These are phyloP conservation scores for Synanthedon formicaeformis DNA, from an alignment of 2,888 invertebrate genomes.

Conservation along the genomic window DNA sequence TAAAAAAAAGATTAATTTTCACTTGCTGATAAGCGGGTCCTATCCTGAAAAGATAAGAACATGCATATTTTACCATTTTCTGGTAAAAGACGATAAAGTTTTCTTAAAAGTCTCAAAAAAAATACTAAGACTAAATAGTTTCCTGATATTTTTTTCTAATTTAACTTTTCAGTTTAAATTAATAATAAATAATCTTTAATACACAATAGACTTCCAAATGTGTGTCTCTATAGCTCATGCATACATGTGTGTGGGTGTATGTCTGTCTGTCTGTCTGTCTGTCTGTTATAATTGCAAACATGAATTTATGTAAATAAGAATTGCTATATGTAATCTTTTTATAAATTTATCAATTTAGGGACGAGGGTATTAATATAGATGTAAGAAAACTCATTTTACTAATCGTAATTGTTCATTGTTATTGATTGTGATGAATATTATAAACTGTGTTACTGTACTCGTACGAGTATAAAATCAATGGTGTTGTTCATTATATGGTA, in stretches of 20 bases:
- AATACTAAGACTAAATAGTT: neutral
- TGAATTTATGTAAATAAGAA: conserved; percentile 7
- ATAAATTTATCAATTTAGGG: conserved; percentile 1
- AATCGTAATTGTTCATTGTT: conserved; percentile 1
- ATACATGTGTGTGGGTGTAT: conserved; percentile 1
- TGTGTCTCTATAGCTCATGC: conserved; percentile 1
- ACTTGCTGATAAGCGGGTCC: no score
- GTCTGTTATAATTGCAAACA: conserved; percentile 1
- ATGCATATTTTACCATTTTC: no score
- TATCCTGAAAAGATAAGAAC: no score
- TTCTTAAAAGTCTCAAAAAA: no score
- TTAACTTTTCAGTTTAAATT: no score
- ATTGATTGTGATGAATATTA: conserved; percentile 4
- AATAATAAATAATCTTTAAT: no score
- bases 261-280: neutral
- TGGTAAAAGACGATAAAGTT: no score
- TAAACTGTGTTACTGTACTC: conserved; percentile 3
- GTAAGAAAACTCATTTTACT: neutral
- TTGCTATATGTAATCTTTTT: conserved; percentile 1
- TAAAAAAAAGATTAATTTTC: no score
- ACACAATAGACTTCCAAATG: neutral
- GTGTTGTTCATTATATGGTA: neutral
- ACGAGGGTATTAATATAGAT: neutral
- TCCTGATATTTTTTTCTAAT: no score
- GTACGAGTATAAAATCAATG: neutral